phyloP scores from a whole-genome alignment of 2,113 vertebrate species.

The Arothron firmamentum region DNA sequence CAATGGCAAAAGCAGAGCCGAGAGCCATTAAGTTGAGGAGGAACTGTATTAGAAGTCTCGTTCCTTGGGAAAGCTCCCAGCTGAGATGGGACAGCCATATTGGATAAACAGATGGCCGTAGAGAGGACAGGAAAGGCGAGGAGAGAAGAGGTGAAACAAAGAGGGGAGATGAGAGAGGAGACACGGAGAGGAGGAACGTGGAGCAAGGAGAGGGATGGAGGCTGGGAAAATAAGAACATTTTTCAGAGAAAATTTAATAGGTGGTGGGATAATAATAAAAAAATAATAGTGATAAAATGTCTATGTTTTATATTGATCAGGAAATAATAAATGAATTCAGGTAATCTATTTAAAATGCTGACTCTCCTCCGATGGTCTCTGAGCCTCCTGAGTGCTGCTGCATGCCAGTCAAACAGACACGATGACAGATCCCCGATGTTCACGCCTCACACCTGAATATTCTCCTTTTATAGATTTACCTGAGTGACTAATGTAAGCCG shows the following conservation, averaged over 20 bases:
- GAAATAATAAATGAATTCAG: not conserved
- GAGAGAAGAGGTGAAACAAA: conserved; percentile 68
- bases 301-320: too few species aligned
- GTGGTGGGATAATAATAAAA: not conserved
- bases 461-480: conserved; percentile 61
- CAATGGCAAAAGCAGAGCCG: conserved; percentile 78
- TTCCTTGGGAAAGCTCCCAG: conserved; percentile 72
- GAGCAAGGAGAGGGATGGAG: conserved; percentile 9
- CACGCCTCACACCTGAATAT: conserved; percentile 57
- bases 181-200: conserved; percentile 37
- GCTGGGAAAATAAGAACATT: too few species aligned
- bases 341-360: conserved; percentile 16
- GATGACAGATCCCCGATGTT: conserved; percentile 42
- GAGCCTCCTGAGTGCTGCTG: not conserved
- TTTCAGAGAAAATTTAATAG: conserved; percentile 9
- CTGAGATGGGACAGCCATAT: conserved; percentile 70
- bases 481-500: conserved; percentile 58
- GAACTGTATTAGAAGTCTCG: conserved; percentile 68
- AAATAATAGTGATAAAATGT: conserved; percentile 5
- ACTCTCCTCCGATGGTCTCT: conserved; percentile 9
- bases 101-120: conserved; percentile 78
- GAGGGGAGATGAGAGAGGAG: conserved; percentile 56
- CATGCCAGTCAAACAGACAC: conserved; percentile 35
- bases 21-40: conserved; percentile 68
- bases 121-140: conserved; percentile 62